Evolutionary conservation across 2,888 invertebrate genomes (phyloP).

Genomic region (Leptopterna dolabrata): DNA sequence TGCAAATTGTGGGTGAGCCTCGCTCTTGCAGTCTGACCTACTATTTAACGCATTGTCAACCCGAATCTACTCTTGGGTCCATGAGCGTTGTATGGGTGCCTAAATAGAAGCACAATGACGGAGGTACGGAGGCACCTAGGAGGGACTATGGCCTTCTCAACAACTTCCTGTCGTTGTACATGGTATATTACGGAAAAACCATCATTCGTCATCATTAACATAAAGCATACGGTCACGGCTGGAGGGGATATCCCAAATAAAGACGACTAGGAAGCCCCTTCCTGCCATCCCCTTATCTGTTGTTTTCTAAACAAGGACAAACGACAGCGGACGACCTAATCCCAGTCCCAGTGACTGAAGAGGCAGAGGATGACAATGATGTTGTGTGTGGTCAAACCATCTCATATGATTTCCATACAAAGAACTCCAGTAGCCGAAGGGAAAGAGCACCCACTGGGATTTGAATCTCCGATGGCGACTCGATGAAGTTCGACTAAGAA

Average conservation of each 20-base stretch:
- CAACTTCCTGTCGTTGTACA: too few species aligned
- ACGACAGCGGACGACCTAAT: slow-evolving; percentile 40
- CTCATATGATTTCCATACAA: slow-evolving; percentile 43
- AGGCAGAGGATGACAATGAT: slow-evolving; percentile 47
- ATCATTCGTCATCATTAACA: neutral
- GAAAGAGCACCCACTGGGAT: neutral
- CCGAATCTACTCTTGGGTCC: too few species aligned
- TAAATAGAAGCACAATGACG: too few species aligned
- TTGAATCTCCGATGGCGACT: neutral
- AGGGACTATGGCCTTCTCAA: too few species aligned
- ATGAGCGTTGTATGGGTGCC: too few species aligned
- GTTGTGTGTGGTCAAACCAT: slow-evolving; percentile 50
- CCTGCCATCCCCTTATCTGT: slow-evolving; percentile 9
- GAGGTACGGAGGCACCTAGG: too few species aligned
- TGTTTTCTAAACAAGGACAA: slow-evolving; percentile 47
- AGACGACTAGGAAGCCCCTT: neutral
- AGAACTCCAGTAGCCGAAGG: slow-evolving; percentile 34
- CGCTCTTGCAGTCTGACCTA: too few species aligned
- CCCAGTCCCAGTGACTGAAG: neutral
- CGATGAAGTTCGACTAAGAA: neutral
- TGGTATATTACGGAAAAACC: neutral
- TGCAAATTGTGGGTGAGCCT: too few species aligned
- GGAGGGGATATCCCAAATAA: neutral
- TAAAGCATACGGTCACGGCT: neutral
- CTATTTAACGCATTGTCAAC: too few species aligned